A percentile compares a stretch with the other conserved stretches of the same genome.
These are phyloP conservation scores for Nomada hirtipes DNA, from an alignment of 2,888 invertebrate genomes.

Conservation along the genomic window DNA sequence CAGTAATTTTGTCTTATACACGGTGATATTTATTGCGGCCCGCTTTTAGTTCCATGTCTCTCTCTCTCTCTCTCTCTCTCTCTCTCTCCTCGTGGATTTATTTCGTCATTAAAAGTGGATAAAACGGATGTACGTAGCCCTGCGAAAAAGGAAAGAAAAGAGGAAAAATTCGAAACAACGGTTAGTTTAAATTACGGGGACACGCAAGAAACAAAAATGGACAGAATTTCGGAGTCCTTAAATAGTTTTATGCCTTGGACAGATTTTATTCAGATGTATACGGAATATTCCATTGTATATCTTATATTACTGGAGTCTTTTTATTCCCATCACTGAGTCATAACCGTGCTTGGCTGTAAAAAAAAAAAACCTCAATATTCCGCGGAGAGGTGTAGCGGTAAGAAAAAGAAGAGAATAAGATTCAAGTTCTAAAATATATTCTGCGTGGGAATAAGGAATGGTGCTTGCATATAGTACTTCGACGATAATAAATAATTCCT, in stretches of 20 bases:
- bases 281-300: slow-evolving; percentile 52
- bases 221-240: slow-evolving; percentile 14
- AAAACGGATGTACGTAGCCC: neutral
- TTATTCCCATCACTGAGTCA: slow-evolving; percentile 58
- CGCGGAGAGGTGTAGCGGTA: slow-evolving; percentile 28
- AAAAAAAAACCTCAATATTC: slow-evolving; percentile 55
- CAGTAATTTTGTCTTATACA: slow-evolving; percentile 38
- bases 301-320: slow-evolving; percentile 43
- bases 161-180: slow-evolving; percentile 6
- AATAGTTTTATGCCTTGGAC: slow-evolving; percentile 31
- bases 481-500: slow-evolving; percentile 53
- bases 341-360: slow-evolving; percentile 47
- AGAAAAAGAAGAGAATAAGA: slow-evolving; percentile 25
- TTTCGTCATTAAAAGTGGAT: slow-evolving; percentile 41
- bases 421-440: slow-evolving; percentile 51
- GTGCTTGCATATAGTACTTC: slow-evolving; percentile 3
- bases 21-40: slow-evolving; percentile 25
- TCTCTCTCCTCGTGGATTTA: slow-evolving; percentile 15
- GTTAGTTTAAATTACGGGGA: slow-evolving; percentile 33
- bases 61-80: neutral
- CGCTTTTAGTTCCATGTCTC: slow-evolving; percentile 7
- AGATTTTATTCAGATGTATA: slow-evolving; percentile 43
- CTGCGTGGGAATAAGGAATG: slow-evolving; percentile 46
- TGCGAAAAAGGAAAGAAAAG: neutral
- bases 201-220: neutral